These are phyloP conservation scores for Peromyscus melanophrys DNA, from an alignment of 2,797 vertebrate species.

Conservation along the genomic window DNA sequence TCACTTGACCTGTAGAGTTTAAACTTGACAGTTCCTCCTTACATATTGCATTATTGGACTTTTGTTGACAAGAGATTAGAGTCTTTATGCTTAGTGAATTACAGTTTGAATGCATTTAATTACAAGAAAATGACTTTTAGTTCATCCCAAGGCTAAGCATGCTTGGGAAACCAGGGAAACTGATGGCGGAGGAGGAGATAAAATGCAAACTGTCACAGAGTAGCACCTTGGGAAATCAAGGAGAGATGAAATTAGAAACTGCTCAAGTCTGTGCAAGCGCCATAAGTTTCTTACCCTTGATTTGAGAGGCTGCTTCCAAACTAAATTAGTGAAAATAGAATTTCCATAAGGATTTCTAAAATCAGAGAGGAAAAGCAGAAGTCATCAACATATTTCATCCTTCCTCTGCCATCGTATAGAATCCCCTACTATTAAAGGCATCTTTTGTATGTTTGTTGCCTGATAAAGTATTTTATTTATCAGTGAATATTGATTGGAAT, in stretches of 20 bases:
- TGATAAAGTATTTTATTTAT: background rate
- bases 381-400: background rate
- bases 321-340: constrained; percentile 58
- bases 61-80: constrained; percentile 63
- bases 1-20: constrained; percentile 49
- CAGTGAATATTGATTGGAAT: background rate
- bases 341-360: constrained; percentile 63
- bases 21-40: constrained; percentile 58
- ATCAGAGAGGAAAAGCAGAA: constrained; percentile 23
- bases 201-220: constrained; percentile 68
- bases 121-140: constrained; percentile 70
- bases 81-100: constrained; percentile 71
- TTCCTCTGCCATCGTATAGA: background rate
- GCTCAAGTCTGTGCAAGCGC: background rate
- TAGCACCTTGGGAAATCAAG: constrained; percentile 76
- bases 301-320: constrained; percentile 66
- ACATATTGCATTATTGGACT: background rate
- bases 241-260: constrained; percentile 63
- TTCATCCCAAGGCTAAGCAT: constrained; percentile 53
- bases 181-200: constrained; percentile 49
- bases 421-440: background rate
- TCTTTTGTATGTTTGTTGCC: background rate
- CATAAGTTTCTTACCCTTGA: constrained; percentile 48
- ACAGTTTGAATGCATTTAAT: constrained; percentile 72
- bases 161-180: constrained; percentile 60